Evolutionary conservation across 2,797 vertebrate species (phyloP).

Genomic region (Zenarchopterus dispar): DNA sequence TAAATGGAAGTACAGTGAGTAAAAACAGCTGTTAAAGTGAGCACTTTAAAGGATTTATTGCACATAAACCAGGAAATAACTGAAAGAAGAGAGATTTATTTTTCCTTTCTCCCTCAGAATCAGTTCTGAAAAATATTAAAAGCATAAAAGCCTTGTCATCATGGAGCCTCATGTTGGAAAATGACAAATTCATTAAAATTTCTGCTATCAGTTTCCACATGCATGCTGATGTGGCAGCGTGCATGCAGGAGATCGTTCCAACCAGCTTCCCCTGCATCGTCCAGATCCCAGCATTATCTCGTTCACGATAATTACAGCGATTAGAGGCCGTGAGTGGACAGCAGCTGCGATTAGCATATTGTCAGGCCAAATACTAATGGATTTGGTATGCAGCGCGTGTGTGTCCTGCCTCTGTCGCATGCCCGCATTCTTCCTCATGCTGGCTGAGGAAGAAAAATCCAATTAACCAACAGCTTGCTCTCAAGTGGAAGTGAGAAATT

Average conservation of each 20-base stretch:
- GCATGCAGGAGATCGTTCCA: not conserved
- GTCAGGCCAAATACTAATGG: conserved; percentile 43
- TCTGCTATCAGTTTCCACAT: not conserved
- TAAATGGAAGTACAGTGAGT: too few relatives aligned
- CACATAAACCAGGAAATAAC: too few relatives aligned
- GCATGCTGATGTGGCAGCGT: not conserved
- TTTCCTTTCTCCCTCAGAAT: too few relatives aligned
- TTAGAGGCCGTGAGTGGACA: conserved; percentile 42
- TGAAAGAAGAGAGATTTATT: too few relatives aligned
- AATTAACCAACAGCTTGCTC: conserved; percentile 64
- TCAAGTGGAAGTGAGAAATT: conserved; percentile 65
- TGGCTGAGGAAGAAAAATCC: conserved; percentile 46
- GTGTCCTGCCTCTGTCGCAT: conserved; percentile 22
- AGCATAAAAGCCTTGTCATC: not conserved
- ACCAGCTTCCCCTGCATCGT: conserved; percentile 18
- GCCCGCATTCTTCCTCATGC: conserved; percentile 27
- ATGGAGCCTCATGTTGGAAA: not conserved
- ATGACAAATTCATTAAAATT: not conserved
- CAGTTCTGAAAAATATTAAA: too few relatives aligned
- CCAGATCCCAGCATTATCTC: conserved; percentile 16
- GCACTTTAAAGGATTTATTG: too few relatives aligned
- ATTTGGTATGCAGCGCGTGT: conserved; percentile 6
- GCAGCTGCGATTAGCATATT: conserved; percentile 43
- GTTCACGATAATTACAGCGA: conserved; percentile 42
- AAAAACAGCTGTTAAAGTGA: too few relatives aligned